Conservation (phyloP, 2,888 invertebrate genomes). For the Xestia ashworthii region DNA sequence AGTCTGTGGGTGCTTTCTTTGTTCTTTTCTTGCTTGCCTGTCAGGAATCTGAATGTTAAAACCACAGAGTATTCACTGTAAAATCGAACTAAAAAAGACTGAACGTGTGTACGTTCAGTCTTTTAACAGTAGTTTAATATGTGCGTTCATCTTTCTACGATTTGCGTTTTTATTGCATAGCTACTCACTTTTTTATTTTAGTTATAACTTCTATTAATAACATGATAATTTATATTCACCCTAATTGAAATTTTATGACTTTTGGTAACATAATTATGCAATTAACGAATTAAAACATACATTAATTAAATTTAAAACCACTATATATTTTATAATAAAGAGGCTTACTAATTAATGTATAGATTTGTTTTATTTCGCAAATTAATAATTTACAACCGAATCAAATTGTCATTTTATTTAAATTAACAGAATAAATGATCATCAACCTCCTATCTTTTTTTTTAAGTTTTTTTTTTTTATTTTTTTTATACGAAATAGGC, state of each 20-base stretch:
- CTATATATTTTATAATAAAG: background rate
- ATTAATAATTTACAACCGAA: background rate
- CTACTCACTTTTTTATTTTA: too few species aligned
- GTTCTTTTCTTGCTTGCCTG: too few species aligned
- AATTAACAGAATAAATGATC: background rate
- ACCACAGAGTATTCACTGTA: too few species aligned
- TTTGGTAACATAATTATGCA: background rate
- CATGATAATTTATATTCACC: background rate
- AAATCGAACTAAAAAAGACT: too few species aligned
- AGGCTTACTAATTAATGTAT: conserved; percentile 2
- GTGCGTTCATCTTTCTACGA: too few species aligned
- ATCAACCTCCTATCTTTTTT: background rate
- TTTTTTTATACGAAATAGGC: too few species aligned
- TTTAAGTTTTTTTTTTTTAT: too few species aligned
- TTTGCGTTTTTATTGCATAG: too few species aligned
- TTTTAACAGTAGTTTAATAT: too few species aligned
- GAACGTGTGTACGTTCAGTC: too few species aligned
- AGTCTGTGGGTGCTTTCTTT: too few species aligned
- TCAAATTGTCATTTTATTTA: background rate
- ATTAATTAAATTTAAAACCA: background rate
- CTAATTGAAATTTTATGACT: conserved; percentile 1
- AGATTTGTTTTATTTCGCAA: background rate
- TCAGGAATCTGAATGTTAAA: too few species aligned
- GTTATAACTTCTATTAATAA: background rate
- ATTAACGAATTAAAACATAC: background rate